Percentiles rank a stretch among this genome's conserved stretches.
Evolutionary conservation across 2,113 vertebrate species (phyloP).

Genomic region (Corydoras sp.): DNA sequence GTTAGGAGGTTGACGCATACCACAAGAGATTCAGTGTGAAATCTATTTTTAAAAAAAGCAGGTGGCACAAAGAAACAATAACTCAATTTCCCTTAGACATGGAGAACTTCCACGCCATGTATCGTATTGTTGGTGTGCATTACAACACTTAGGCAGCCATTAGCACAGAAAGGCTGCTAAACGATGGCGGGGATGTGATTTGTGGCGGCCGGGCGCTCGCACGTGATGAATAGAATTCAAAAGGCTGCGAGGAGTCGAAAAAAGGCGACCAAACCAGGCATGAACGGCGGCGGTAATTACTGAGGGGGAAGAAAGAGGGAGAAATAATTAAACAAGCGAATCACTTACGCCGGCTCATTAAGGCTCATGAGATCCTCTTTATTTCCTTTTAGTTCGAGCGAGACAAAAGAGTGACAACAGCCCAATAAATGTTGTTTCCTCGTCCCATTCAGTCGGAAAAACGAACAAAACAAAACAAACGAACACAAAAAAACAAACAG

Average conservation of each 20-base stretch:
- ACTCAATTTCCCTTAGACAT: too few species aligned
- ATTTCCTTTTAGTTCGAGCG: conserved; percentile 62
- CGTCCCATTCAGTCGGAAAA: conserved; percentile 55
- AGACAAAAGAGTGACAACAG: conserved; percentile 68
- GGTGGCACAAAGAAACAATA: too few species aligned
- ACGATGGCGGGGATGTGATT: conserved; percentile 26
- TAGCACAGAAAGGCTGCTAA: conserved; percentile 23
- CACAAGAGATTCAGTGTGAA: neutral
- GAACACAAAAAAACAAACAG: too few species aligned
- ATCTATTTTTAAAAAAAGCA: neutral
- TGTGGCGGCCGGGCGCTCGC: conserved; percentile 8
- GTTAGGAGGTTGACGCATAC: too few species aligned
- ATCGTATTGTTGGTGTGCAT: conserved; percentile 1
- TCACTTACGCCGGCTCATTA: conserved; percentile 68
- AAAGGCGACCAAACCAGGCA: conserved; percentile 51
- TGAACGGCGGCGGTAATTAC: conserved; percentile 50
- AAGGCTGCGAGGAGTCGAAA: conserved; percentile 34
- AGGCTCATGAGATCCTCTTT: conserved; percentile 61
- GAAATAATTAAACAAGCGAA: conserved; percentile 60
- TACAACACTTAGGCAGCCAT: conserved; percentile 21
- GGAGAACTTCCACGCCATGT: too few species aligned
- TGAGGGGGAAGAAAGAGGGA: conserved; percentile 48
- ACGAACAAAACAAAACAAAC: conserved; percentile 24
- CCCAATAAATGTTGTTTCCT: conserved; percentile 62
- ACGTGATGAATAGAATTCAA: conserved; percentile 33